phyloP scores from a whole-genome alignment of 1,140 invertebrate genomes.

The Cotesia chilonis region DNA sequence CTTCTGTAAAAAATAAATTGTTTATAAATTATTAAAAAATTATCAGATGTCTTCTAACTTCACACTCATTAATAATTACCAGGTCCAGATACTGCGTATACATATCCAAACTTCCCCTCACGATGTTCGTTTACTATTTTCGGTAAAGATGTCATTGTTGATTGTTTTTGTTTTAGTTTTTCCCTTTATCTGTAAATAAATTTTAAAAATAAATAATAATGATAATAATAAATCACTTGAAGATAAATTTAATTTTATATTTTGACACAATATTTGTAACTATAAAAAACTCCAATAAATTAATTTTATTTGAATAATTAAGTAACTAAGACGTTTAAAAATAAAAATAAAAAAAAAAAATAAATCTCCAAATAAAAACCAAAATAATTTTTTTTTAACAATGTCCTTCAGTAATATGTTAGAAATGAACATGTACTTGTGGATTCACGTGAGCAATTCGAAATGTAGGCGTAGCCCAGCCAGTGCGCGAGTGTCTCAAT shows the following conservation, averaged over 20 bases:
- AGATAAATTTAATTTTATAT: too few species aligned
- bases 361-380: too few species aligned
- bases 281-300: slow-evolving; percentile 13
- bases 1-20: too few species aligned
- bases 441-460: slow-evolving; percentile 59
- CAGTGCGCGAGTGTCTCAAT: slow-evolving; percentile 32
- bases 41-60: too few species aligned
- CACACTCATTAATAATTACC: slow-evolving; percentile 20
- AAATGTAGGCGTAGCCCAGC: slow-evolving; percentile 63
- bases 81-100: slow-evolving; percentile 94
- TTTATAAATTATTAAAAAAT: too few species aligned
- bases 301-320: slow-evolving; percentile 22
- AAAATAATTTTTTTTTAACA: too few species aligned
- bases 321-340: not conserved
- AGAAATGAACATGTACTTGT: slow-evolving; percentile 18
- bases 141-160: slow-evolving; percentile 66
- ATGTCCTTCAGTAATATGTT: slow-evolving; percentile 1
- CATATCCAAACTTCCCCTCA: slow-evolving; percentile 92
- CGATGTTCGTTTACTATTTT: slow-evolving; percentile 84
- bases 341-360: slow-evolving; percentile 5
- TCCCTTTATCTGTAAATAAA: slow-evolving; percentile 39
- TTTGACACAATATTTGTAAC: too few species aligned
- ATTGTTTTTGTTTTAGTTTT: slow-evolving; percentile 24
- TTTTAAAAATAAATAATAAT: not conserved
- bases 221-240: too few species aligned